phyloP scores from a whole-genome alignment of 2,888 invertebrate genomes.

The Ophion costatus region DNA sequence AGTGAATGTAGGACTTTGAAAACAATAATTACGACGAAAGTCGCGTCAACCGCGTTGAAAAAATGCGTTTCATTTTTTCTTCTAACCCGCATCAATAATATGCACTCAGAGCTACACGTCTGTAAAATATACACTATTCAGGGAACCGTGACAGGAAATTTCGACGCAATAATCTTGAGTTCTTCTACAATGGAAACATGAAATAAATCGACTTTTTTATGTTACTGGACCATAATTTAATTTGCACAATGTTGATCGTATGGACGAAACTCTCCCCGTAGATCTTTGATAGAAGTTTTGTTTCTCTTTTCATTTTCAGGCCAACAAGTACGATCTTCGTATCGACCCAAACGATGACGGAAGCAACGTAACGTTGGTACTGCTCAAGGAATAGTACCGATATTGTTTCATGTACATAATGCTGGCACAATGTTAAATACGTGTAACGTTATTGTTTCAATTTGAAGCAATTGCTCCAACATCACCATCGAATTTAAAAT shows the following conservation, averaged over 20 bases:
- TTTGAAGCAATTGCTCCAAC: conserved; percentile 32
- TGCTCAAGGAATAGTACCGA: conserved; percentile 43
- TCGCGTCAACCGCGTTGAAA: not conserved
- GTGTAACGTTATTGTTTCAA: conserved; percentile 36
- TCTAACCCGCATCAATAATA: not conserved
- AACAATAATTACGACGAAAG: no score
- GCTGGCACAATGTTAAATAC: conserved; percentile 40
- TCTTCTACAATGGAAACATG: no score
- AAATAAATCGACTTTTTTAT: not conserved
- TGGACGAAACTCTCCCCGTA: not conserved
- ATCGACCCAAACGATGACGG: conserved; percentile 66
- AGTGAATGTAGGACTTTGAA: no score
- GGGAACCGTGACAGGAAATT: no score
- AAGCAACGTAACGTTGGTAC: conserved; percentile 59
- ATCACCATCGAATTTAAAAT: conserved; percentile 37
- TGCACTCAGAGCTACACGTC: not conserved
- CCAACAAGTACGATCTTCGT: conserved; percentile 74
- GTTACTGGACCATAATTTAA: not conserved
- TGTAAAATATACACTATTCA: no score
- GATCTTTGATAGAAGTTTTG: not conserved
- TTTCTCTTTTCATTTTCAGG: conserved; percentile 68
- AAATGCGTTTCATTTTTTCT: not conserved
- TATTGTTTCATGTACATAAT: conserved; percentile 42
- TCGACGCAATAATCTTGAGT: no score
- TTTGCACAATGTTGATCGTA: not conserved